These are phyloP conservation scores for Hemicrepidius hirtus DNA, from an alignment of 2,888 invertebrate species.

Conservation along the genomic window DNA sequence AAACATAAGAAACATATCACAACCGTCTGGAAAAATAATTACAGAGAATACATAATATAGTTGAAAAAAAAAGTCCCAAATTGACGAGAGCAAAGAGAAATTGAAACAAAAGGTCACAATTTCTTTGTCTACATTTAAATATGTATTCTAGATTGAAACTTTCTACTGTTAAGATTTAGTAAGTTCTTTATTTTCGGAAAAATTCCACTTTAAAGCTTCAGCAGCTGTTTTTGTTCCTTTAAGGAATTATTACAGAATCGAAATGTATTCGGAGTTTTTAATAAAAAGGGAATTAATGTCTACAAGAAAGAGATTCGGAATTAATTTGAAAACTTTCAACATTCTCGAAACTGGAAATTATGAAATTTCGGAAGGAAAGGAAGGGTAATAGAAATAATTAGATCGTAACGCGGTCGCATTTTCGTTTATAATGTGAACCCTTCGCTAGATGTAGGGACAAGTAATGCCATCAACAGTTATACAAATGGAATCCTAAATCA, in stretches of 20 bases:
- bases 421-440: slow-evolving; percentile 3
- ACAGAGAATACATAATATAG: no score
- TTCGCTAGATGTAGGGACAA: not conserved
- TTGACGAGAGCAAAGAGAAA: no score
- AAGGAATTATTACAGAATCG: not conserved
- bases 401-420: not conserved
- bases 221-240: no score
- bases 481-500: slow-evolving; percentile 15
- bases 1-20: no score
- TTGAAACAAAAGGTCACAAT: no score
- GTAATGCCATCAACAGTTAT: slow-evolving; percentile 2
- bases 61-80: no score
- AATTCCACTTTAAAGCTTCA: no score
- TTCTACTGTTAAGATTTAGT: no score
- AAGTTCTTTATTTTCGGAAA: no score
- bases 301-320: not conserved
- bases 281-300: not conserved
- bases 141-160: no score
- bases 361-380: not conserved
- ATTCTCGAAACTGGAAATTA: not conserved
- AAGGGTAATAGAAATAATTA: not conserved
- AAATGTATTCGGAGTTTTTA: slow-evolving; percentile 1
- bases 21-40: no score
- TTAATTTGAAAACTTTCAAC: not conserved
- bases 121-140: no score